These are phyloP conservation scores for Acanthiza pusilla DNA, from an alignment of 2,797 vertebrate species.

Conservation along the genomic window DNA sequence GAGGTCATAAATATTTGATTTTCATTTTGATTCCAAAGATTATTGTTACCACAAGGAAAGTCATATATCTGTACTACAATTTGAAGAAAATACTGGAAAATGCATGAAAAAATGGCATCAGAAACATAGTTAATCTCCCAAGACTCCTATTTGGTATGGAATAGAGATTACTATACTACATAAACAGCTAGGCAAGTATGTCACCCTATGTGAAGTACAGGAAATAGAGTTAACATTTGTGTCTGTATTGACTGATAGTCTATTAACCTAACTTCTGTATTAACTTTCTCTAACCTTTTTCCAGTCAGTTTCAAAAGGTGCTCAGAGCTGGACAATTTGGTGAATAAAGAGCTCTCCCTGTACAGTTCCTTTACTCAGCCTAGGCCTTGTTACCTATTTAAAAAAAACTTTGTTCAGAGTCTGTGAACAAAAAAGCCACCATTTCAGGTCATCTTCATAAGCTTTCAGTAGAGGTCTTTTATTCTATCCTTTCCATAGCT, in stretches of 20 bases:
- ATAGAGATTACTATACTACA: not conserved
- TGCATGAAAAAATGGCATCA: not conserved
- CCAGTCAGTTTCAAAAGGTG: not conserved
- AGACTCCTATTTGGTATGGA: not conserved
- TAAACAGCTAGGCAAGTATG: not conserved
- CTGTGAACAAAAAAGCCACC: not conserved
- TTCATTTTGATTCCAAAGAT: not conserved
- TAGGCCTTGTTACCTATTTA: not conserved
- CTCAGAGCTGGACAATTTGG: not conserved
- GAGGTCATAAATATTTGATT: not conserved
- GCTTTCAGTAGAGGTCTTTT: not conserved
- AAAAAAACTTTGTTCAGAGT: not conserved
- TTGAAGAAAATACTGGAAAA: not conserved
- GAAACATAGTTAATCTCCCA: not conserved
- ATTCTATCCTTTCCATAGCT: not conserved
- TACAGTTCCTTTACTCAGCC: not conserved
- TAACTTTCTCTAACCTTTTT: not conserved
- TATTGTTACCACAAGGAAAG: not conserved
- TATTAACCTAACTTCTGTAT: not conserved
- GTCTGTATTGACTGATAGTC: not conserved
- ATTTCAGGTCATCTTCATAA: not conserved
- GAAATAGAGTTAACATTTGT: not conserved
- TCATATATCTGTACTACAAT: not conserved
- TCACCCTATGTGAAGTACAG: not conserved
- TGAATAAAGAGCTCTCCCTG: not conserved